These are phyloP conservation scores for Drosophila siamana DNA, from an alignment of 2,888 invertebrate species.

Conservation along the genomic window DNA sequence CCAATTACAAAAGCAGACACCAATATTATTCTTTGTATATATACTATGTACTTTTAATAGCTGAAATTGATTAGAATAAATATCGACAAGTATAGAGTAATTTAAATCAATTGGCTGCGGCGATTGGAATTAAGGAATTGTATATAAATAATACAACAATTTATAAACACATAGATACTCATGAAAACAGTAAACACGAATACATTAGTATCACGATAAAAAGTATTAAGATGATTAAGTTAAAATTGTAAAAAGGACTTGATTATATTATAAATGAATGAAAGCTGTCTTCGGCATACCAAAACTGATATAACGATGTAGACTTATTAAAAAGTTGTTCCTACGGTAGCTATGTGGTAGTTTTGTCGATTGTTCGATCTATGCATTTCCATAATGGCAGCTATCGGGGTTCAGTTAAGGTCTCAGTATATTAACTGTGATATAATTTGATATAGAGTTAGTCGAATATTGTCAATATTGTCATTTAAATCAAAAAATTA, in stretches of 20 bases:
- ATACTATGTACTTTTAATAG: constrained; percentile 52
- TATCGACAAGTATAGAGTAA: constrained; percentile 34
- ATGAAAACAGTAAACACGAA: constrained; percentile 36
- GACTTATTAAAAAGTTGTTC: constrained; percentile 43
- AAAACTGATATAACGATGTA: constrained; percentile 41
- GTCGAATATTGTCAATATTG: neutral
- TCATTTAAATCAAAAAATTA: neutral
- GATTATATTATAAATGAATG: constrained; percentile 55
- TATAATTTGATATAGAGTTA: constrained; percentile 39
- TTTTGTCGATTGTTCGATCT: constrained; percentile 24
- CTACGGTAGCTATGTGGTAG: constrained; percentile 36
- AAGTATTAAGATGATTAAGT: constrained; percentile 50
- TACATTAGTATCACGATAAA: constrained; percentile 56
- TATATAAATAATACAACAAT: constrained; percentile 49
- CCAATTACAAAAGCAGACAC: constrained; percentile 32
- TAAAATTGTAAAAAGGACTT: constrained; percentile 73
- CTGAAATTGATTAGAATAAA: constrained; percentile 57
- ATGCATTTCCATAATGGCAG: constrained; percentile 10
- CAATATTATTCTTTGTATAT: constrained; percentile 51
- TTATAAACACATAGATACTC: constrained; percentile 30
- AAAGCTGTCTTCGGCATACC: constrained; percentile 35
- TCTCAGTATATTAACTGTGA: constrained; percentile 54
- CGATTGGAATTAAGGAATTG: constrained; percentile 62
- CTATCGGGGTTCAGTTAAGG: constrained; percentile 42
- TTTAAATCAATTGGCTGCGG: constrained; percentile 53